Conservation (phyloP, 2,113 vertebrate genomes). For the Dasyprocta punctata region DNA sequence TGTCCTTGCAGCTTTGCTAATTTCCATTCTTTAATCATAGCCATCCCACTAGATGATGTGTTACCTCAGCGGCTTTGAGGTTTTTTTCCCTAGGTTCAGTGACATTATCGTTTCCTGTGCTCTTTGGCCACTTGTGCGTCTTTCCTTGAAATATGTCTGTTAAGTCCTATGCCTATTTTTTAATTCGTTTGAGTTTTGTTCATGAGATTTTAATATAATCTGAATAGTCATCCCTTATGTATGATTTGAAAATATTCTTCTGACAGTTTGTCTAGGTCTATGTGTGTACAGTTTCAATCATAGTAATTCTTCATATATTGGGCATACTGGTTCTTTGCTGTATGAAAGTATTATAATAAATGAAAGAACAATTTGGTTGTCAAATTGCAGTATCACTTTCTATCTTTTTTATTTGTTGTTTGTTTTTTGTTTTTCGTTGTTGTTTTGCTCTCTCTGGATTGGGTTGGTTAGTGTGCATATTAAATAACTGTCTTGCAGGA, state of each 20-base stretch:
- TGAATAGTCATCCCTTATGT: background rate
- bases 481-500: background rate
- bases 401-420: too few relatives aligned
- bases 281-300: background rate
- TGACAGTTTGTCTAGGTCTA: background rate
- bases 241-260: background rate
- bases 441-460: background rate
- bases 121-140: background rate
- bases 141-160: background rate
- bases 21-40: background rate
- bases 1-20: background rate
- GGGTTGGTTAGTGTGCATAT: background rate
- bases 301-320: background rate
- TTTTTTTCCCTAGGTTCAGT: background rate
- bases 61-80: background rate
- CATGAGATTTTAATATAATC: background rate
- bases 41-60: background rate
- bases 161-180: background rate
- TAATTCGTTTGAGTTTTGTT: background rate
- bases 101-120: background rate
- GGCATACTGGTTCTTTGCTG: background rate
- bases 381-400: background rate
- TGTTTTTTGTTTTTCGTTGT: too few relatives aligned
- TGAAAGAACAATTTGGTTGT: background rate
- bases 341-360: background rate